Conservation (phyloP, 2,888 invertebrate genomes). For the Ectropis crepuscularia region DNA sequence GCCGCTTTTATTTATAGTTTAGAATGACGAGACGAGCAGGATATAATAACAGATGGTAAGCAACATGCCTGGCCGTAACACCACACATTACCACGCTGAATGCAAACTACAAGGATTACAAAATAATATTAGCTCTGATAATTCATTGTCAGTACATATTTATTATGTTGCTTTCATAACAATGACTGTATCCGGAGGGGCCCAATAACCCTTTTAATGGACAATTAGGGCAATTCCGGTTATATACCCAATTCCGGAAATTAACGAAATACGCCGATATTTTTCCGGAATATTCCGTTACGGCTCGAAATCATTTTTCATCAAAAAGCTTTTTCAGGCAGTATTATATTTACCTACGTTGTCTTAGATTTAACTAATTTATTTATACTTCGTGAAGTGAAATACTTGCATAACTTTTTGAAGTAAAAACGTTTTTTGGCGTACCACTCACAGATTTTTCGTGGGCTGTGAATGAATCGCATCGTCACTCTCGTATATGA, state of each 20-base stretch:
- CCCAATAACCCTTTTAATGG: constrained; percentile 15
- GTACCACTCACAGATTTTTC: too few relatives aligned
- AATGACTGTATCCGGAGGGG: neutral
- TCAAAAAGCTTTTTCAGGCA: neutral
- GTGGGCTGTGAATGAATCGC: too few relatives aligned
- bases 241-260: constrained; percentile 16
- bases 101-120: neutral
- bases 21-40: too few relatives aligned
- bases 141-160: neutral
- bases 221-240: constrained; percentile 14
- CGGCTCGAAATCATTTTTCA: constrained; percentile 1
- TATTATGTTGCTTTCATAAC: neutral
- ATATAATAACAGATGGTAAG: neutral
- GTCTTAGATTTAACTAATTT: too few relatives aligned
- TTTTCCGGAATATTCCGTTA: constrained; percentile 8
- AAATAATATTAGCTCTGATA: neutral
- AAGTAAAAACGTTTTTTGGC: too few relatives aligned
- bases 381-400: too few relatives aligned
- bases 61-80: too few relatives aligned
- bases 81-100: neutral
- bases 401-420: too few relatives aligned
- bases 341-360: neutral
- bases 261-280: constrained; percentile 12
- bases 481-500: too few relatives aligned
- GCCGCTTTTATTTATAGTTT: too few relatives aligned